These are phyloP conservation scores for Manacus vitellinus DNA, from an alignment of 2,113 vertebrate genomes.

Conservation along the genomic window DNA sequence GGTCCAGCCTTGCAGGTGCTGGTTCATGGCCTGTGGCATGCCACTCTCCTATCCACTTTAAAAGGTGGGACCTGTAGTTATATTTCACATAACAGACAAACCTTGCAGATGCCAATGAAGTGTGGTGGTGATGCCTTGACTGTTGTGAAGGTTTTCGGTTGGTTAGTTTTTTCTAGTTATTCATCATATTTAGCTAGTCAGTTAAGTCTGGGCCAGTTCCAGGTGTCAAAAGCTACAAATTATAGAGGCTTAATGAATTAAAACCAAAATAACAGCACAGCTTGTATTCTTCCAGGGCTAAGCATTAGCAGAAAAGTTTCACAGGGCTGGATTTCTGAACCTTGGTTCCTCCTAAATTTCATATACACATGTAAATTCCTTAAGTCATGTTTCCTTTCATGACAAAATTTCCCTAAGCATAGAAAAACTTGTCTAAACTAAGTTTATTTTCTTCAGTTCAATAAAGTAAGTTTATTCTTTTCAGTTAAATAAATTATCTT, in stretches of 20 bases:
- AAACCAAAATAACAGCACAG: not conserved
- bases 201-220: not conserved
- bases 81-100: not conserved
- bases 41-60: accelerated
- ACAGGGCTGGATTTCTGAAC: not conserved
- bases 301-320: not conserved
- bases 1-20: not conserved
- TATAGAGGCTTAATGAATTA: not conserved
- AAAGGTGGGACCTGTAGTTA: not conserved
- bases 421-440: not conserved
- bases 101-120: not conserved
- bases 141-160: not conserved
- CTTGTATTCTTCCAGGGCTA: not conserved
- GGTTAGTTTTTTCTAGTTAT: not conserved
- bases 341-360: not conserved
- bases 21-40: accelerated
- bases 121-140: accelerated
- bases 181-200: not conserved
- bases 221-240: not conserved
- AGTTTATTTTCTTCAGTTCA: not conserved
- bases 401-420: not conserved
- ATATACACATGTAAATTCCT: not conserved
- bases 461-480: not conserved
- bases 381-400: not conserved
- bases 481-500: not conserved